Percentiles rank a stretch among this genome's conserved stretches.
Evolutionary conservation across 2,888 invertebrate genomes (phyloP).

Genomic region (Lycocerus yunnanus): DNA sequence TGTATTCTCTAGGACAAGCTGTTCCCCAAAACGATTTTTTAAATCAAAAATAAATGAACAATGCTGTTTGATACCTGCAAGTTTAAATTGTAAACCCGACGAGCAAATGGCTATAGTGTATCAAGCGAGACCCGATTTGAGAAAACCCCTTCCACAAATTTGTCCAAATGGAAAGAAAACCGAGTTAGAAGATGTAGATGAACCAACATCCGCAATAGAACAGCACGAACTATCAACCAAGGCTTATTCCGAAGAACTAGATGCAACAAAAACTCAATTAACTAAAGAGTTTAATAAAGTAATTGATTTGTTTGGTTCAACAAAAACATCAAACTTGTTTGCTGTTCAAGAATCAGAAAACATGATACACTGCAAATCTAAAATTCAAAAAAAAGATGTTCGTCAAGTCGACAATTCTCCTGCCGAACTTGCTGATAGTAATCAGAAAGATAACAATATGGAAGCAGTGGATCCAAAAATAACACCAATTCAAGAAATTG

Average conservation of each 20-base stretch:
- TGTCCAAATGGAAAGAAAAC: constrained; percentile 22
- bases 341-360: constrained; percentile 34
- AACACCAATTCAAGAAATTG: background rate
- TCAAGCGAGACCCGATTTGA: background rate
- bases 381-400: too few relatives aligned
- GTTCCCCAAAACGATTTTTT: background rate
- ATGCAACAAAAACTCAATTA: background rate
- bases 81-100: background rate
- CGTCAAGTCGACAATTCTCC: background rate
- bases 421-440: background rate
- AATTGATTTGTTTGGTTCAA: background rate
- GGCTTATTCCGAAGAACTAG: background rate
- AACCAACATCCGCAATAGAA: constrained; percentile 42
- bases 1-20: background rate
- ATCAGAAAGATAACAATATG: background rate
- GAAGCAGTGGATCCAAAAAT: background rate
- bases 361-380: constrained; percentile 30
- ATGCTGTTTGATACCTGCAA: background rate
- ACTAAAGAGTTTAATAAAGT: background rate
- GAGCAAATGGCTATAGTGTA: background rate
- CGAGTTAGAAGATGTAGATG: constrained; percentile 38
- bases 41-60: background rate
- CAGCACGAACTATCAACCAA: constrained; percentile 35
- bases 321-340: constrained; percentile 6
- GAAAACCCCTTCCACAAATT: background rate